These are phyloP conservation scores for Heliconius himera DNA, from an alignment of 1,140 invertebrate species.

Conservation along the genomic window DNA sequence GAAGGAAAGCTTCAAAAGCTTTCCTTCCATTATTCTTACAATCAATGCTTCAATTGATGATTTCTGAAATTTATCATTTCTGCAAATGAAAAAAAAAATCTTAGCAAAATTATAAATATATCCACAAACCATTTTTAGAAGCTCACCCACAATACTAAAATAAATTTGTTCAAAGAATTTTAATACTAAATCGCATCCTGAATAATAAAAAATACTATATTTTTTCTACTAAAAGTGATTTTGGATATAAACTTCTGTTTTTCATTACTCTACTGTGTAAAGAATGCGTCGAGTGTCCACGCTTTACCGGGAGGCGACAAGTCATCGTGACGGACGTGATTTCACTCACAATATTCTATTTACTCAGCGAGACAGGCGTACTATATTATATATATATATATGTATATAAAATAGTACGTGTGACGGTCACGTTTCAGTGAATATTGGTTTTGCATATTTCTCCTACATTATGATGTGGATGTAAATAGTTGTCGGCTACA, in stretches of 20 bases:
- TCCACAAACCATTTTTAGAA: background rate
- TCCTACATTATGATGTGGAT: background rate
- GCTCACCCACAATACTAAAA: background rate
- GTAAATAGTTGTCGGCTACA: background rate
- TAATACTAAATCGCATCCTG: background rate
- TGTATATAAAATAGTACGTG: background rate
- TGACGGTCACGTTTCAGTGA: background rate
- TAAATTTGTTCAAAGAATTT: background rate
- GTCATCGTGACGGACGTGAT: constrained; percentile 11
- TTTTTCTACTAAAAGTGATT: constrained; percentile 3
- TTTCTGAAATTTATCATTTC: background rate
- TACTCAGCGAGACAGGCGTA: background rate
- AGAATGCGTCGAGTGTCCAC: constrained; percentile 8
- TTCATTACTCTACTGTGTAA: constrained; percentile 15
- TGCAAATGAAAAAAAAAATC: background rate
- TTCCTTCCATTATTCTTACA: no score
- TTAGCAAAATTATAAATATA: background rate
- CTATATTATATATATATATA: constrained; percentile 4
- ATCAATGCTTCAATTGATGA: background rate
- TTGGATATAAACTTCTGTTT: constrained; percentile 1
- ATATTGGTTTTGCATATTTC: background rate
- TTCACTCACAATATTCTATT: constrained; percentile 15
- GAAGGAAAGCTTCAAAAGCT: background rate
- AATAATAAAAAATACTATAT: background rate
- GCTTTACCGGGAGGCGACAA: constrained; percentile 9